Base-by-base conservation (phyloP, 2,888 invertebrate genomes). In the Scrobipalpa costella region DNA sequence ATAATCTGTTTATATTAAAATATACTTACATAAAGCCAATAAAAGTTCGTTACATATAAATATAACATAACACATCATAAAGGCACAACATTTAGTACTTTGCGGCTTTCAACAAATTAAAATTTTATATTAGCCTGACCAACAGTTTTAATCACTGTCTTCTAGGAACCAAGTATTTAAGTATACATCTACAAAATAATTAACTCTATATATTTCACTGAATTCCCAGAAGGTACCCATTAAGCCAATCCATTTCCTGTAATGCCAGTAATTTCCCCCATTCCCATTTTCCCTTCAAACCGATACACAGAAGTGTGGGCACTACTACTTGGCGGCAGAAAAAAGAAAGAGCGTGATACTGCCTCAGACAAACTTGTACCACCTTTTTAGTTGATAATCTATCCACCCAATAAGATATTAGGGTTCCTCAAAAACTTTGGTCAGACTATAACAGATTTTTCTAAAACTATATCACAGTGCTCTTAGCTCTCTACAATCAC, bases 381-480 rank as follows among this genome's bases (percentile, higher is more conserved):
- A n/a, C n/a, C n/a, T n/a, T n/a, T n/a, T n/a, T n/a, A n/a, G n/a
- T n/a, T n/a, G n/a, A n/a, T n/a, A n/a, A n/a, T n/a, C n/a, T n/a
- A n/a, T n/a, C n/a, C n/a, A n/a, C n/a, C n/a, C n/a, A n/a, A n/a
- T n/a, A n/a, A n/a, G n/a, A n/a, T n/a, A n/a, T n/a, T n/a, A n/a
- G n/a, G n/a, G n/a, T n/a, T n/a, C n/a, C n/a, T n/a, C n/a, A n/a
- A 55, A 13, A 33, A 9, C 9, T 33, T 55, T 55, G 55, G 33
- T 27, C 11, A 49, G 7, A 9, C 49, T 17, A 47, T 13, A 11
- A 44, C 13, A 15, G n/a, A n/a, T 8, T 34, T 55, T 52, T 21
- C 55, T 55, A 55, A 11, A 55, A 27, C 55, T 5, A n/a, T 70
- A 70, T 70, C 70, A 70, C 70, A 70, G 69, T 68, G 70, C 66